Evolutionary conservation across 2,797 vertebrate species (phyloP).

Genomic region (Rhadinocentrus ornatus): DNA sequence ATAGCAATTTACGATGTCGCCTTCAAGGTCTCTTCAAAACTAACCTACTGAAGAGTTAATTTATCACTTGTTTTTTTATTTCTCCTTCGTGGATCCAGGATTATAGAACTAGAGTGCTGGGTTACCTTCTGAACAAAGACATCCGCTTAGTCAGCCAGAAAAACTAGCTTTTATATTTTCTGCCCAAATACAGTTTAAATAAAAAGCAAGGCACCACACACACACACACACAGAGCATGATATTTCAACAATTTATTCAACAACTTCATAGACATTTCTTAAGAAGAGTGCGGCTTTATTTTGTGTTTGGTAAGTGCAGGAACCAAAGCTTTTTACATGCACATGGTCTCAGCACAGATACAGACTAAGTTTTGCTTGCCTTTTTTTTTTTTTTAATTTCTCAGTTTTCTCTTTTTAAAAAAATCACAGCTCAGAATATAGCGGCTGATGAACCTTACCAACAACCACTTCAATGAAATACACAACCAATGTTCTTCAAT

Average conservation of each 20-base stretch:
- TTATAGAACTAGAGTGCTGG: too few relatives aligned
- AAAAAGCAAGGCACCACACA: not conserved
- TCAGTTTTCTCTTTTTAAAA: conserved; percentile 48
- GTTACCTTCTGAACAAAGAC: too few relatives aligned
- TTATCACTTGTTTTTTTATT: too few relatives aligned
- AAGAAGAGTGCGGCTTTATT: conserved; percentile 77
- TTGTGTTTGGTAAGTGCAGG: conserved; percentile 80
- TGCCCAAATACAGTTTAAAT: not conserved
- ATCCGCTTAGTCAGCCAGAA: not conserved
- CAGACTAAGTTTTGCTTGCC: conserved; percentile 76
- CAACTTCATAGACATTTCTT: conserved; percentile 89
- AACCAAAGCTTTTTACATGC: conserved; percentile 91
- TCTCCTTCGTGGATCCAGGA: too few relatives aligned
- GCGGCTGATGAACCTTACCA: conserved; percentile 90
- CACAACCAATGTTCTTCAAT: conserved; percentile 82
- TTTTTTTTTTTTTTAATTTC: conserved; percentile 73
- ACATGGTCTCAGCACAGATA: conserved; percentile 88
- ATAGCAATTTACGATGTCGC: too few relatives aligned
- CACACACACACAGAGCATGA: conserved; percentile 16
- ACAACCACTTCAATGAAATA: conserved; percentile 85
- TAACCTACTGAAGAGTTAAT: too few relatives aligned
- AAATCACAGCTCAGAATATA: conserved; percentile 87
- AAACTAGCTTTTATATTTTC: not conserved
- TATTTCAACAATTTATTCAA: conserved; percentile 83
- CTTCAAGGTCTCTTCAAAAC: too few relatives aligned